phyloP scores from a whole-genome alignment of 2,888 invertebrate genomes.

The Cerastis rubricosa region DNA sequence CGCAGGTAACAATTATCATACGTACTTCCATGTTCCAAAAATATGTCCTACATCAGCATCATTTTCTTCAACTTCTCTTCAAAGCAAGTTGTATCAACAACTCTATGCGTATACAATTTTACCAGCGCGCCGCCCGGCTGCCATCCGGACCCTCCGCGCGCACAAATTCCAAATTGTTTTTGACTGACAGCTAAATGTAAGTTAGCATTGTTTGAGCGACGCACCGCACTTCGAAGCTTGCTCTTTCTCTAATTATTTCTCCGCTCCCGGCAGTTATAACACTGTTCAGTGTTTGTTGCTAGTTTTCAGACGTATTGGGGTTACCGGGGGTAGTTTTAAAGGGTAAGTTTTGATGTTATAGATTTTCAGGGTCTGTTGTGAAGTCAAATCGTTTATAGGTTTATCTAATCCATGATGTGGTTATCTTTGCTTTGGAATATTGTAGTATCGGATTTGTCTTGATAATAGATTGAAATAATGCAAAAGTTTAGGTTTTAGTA shows the following conservation, averaged over 20 bases:
- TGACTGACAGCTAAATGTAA: constrained; percentile 91
- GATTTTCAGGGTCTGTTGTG: neutral
- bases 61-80: neutral
- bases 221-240: constrained; percentile 83
- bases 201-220: constrained; percentile 90
- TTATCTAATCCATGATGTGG: neutral
- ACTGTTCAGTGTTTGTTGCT: constrained; percentile 58
- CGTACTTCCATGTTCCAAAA: neutral
- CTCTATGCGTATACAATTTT: constrained; percentile 80
- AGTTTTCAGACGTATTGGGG: constrained; percentile 62
- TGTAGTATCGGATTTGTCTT: neutral
- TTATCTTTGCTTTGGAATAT: neutral
- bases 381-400: neutral
- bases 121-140: constrained; percentile 68
- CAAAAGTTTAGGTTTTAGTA: neutral
- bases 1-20: neutral
- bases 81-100: constrained; percentile 59
- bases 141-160: constrained; percentile 86
- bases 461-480: no score
- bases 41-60: neutral
- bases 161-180: constrained; percentile 91
- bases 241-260: constrained; percentile 89
- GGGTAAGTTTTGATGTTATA: constrained; percentile 14
- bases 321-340: constrained; percentile 38
- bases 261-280: constrained; percentile 65